Evolutionary conservation across 2,797 vertebrate species (phyloP), one percentile per base, ranked within the genome.

Genomic region (Phylloscopus collybita): DNA sequence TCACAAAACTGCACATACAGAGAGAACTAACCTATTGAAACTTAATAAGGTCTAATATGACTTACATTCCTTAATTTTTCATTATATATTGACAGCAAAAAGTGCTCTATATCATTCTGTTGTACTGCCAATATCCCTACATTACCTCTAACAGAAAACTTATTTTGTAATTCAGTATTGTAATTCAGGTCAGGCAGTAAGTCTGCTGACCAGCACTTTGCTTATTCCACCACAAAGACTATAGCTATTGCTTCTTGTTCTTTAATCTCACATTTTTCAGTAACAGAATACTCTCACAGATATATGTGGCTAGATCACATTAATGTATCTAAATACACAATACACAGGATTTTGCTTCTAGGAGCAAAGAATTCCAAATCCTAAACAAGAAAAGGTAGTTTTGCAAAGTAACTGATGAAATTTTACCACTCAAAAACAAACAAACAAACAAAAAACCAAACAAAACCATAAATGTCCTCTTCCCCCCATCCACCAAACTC

Each of bases 401-500:
- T 53, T 86, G 21, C 22, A 71, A 74, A 83, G 16, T 45, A 57
- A 36, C 11, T 27, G 15, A 45, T 30, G 10, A 59, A 59, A 71
- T 60, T 76, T 76, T 61, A 75, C 40, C 4, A 51, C 4, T 8
- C 19, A 0, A 13, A 27, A 62, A 80, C n/a, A n/a, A n/a, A n/a
- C n/a, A 51, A 23, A 25, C 5, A 8, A 38, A 34, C 34, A 34
- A 34, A n/a, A 8, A 38, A 38, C 6, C 32, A 34, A 73, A 60
- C 8, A 59, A 49, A 70, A 14, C 4, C 42, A 47, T 10, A 54
- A 38, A 15, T 13, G 20, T 6, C 6, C 10, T 7, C 23, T 38
- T 60, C 16, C 19, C 19, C 12, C 5, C 21, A 8, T 3, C 3
- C 12, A 8, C 26, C 9, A n/a, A n/a, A 32, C 18, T 7, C 1